Base-by-base conservation (phyloP, 2,113 vertebrate species). In the Panurus biarmicus region DNA sequence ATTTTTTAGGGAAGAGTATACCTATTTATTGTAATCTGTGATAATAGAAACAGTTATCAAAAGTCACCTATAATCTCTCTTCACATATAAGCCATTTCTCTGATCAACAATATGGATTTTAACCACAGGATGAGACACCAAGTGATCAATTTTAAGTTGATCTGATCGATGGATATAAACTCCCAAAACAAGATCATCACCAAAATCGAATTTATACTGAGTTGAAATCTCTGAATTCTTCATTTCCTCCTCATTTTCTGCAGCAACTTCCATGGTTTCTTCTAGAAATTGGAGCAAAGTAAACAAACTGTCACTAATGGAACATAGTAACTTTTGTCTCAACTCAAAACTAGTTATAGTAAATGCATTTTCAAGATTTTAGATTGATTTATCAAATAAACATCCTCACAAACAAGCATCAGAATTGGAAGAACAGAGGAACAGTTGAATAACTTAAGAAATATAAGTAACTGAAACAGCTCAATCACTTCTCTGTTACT, bases 41-140 rank as follows among this genome's bases (percentile, higher is more conserved):
- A 48, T 29, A 62, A 86, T 0, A 75, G n/a, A 67, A 85, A 56
- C 5, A 91, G 44, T 31, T 69, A 76, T 40, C 67, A 92, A n/a
- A 94, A 94, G 62, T 98, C 92, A 99, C 99, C 99, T 98, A 79
- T 99, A 96, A 78, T 98, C 98, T 95, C 99, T 99, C 96, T 98
- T 99, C 91, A 99, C 97, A 64, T 99, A 98, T 38, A 98, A 97
- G 42, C 98, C 99, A 47, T 97, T 99, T 78, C 89, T 96, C 88
- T 98, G 98, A 95, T 99, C 98, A 65, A 99, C 97, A 40, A 99
- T 89, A 24, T 99, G 98, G 93, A 99, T 97, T 97, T 99, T 99
- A 89, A 99, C 98, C 98, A 99, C 98, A 22, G 99, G 99, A 90
- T 98, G 98, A 76, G 98, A 99, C 81, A 99, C 91, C 96, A 98